phyloP scores from a whole-genome alignment of 2,113 vertebrate species.

The Tetrao urogallus region DNA sequence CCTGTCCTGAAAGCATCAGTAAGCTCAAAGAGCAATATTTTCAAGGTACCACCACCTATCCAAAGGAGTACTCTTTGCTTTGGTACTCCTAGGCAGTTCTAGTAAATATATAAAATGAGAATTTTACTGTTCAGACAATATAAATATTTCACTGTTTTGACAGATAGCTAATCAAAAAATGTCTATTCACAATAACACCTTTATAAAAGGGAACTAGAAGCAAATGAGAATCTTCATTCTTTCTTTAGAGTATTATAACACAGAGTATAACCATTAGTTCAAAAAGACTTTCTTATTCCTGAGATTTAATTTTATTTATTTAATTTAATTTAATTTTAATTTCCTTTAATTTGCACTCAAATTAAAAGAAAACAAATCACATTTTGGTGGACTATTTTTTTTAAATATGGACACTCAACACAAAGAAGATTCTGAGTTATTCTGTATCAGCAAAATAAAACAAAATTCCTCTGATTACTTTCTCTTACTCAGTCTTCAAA shows the following conservation, averaged over 20 bases:
- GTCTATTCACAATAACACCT: not conserved
- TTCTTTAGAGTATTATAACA: not conserved
- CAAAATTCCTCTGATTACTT: not conserved
- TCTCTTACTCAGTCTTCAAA: not conserved
- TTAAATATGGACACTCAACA: not conserved
- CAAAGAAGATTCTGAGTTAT: not conserved
- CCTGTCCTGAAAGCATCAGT: slow-evolving; percentile 25
- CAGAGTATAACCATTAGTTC: not conserved
- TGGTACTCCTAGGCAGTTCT: not conserved
- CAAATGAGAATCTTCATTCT: not conserved
- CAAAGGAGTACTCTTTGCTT: not conserved
- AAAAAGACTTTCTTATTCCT: not conserved
- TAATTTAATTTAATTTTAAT: too few relatives aligned
- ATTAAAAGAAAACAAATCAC: not conserved
- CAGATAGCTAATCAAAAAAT: not conserved
- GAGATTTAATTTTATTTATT: too few relatives aligned
- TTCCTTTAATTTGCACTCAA: not conserved
- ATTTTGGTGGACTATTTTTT: not conserved
- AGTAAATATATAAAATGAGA: not conserved
- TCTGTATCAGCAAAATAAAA: not conserved
- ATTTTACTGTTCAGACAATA: not conserved
- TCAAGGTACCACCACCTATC: not conserved
- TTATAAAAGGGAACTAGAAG: not conserved
- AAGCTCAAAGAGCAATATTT: not conserved
- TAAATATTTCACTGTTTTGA: not conserved